Evolutionary conservation across 2,113 vertebrate species (phyloP).

Genomic region (Paracanthobrama guichenoti): DNA sequence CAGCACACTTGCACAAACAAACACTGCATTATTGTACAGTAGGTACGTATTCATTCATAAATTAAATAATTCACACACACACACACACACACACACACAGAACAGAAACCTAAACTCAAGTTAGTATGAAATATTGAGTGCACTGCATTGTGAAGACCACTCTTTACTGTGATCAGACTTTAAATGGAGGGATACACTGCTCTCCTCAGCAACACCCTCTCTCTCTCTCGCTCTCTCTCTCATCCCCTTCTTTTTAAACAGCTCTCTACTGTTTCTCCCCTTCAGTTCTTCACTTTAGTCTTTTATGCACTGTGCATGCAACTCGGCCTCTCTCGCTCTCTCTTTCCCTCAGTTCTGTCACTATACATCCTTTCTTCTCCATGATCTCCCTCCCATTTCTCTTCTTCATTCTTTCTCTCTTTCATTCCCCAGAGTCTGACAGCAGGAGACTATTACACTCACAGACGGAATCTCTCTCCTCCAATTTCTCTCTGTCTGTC

Average conservation of each 20-base stretch:
- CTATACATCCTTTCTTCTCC: not conserved
- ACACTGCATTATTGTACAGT: not conserved
- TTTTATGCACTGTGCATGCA: constrained; percentile 31
- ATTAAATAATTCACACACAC: not conserved
- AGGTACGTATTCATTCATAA: not conserved
- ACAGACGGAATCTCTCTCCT: constrained; percentile 74
- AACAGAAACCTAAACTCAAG: constrained; percentile 14
- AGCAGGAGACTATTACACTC: constrained; percentile 76
- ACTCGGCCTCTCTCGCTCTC: not conserved
- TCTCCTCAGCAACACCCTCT: constrained; percentile 2
- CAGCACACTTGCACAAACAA: constrained; percentile 18
- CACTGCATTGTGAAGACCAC: constrained; percentile 23
- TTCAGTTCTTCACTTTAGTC: constrained; percentile 42
- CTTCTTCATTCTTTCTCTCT: constrained; percentile 39
- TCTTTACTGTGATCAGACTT: constrained; percentile 21
- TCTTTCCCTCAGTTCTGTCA: constrained; percentile 17
- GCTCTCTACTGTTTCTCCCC: constrained; percentile 23
- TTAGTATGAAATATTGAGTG: constrained; percentile 28
- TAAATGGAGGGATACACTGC: constrained; percentile 32
- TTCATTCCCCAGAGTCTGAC: constrained; percentile 69
- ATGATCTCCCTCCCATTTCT: constrained; percentile 18
- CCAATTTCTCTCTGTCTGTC: constrained; percentile 75
- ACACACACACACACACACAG: not conserved
- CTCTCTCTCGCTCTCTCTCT: not conserved
- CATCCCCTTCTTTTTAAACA: constrained; percentile 35